Evolutionary conservation across 2,888 invertebrate species (phyloP).

Genomic region (Zhengitettix transpicula): DNA sequence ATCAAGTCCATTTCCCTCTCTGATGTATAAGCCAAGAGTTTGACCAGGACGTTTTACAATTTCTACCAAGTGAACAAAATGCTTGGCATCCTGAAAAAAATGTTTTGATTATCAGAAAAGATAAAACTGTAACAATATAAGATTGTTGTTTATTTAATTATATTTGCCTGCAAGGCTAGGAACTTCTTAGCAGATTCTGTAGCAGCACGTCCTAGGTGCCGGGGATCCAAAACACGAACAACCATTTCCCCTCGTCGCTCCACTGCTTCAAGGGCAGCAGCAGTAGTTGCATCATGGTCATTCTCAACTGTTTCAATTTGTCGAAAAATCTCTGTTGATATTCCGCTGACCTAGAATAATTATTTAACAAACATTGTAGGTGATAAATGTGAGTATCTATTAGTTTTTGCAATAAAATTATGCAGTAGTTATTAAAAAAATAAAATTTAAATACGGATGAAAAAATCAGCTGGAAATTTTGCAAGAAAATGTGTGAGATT

Average conservation of each 20-base stretch:
- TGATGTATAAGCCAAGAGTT: slow-evolving; percentile 91
- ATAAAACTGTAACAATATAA: no score
- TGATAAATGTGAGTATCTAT: no score
- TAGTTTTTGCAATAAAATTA: no score
- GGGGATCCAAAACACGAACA: slow-evolving; percentile 73
- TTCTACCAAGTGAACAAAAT: slow-evolving; percentile 82
- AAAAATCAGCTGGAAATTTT: no score
- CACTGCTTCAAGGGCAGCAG: slow-evolving; percentile 81
- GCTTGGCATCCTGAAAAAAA: slow-evolving; percentile 47
- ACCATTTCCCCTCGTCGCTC: slow-evolving; percentile 93
- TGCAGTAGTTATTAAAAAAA: no score
- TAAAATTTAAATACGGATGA: no score
- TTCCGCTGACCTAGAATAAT: slow-evolving; percentile 64
- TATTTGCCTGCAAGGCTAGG: slow-evolving; percentile 47
- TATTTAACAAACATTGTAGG: no score
- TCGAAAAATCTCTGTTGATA: slow-evolving; percentile 90
- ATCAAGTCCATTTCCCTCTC: slow-evolving; percentile 97
- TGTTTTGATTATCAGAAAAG: no score
- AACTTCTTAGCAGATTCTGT: slow-evolving; percentile 78
- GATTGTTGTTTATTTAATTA: no score
- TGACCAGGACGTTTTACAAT: slow-evolving; percentile 98
- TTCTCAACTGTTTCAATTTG: slow-evolving; percentile 94
- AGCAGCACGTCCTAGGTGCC: slow-evolving; percentile 74
- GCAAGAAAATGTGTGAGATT: no score
- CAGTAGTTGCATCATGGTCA: slow-evolving; percentile 85